Base-by-base conservation (phyloP, 2,888 invertebrate genomes). In the Chalcis sispes region DNA sequence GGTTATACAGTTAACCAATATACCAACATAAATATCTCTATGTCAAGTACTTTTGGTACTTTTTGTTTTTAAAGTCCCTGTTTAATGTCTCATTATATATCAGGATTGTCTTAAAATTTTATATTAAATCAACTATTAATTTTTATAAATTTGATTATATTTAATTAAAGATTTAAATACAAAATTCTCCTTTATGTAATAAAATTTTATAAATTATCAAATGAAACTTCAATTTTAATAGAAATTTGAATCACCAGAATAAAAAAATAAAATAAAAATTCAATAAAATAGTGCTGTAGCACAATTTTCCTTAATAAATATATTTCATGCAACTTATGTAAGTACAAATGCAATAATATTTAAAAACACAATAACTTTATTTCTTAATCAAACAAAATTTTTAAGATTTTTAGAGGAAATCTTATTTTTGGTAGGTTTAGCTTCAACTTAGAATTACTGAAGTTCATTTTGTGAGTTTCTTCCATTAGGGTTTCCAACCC, bases 401-500 rank as follows among this genome's bases (percentile, higher is more conserved):
- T 29, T 10, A 46, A 59, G 64, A 70, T 54, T 61, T 72, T 5
- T 54, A 25, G 58, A 54, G 70, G 69, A 65, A 65, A 25, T 72
- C 50, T 61, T 54, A 59, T 54, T 36, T 20, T 70, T 20, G 29
- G 48, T 27, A 64, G 20, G 32, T 40, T 58, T 56, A 20, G 50
- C 64, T 50, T 10, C 50, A 18, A 23, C 72, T 52, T 15, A 3
- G 23, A 13, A 15, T 10, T 18, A 32, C 18, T 18, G 42, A 76
- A 54, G 71, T 20, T 40, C 36, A 36, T 72, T 48, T 52, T 64
- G 62, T 50, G 52, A 77, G 25, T 82, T 46, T 58, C 10, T 75
- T 69, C 81, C 77, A 80, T 27, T 46, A 76, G 85, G 85, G 85
- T 83, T 85, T 85, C 83, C 85, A 85, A 84, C 85, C 85, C 85